Conservation (phyloP, 2,888 invertebrate species). For the Carterocephalus palaemon region DNA sequence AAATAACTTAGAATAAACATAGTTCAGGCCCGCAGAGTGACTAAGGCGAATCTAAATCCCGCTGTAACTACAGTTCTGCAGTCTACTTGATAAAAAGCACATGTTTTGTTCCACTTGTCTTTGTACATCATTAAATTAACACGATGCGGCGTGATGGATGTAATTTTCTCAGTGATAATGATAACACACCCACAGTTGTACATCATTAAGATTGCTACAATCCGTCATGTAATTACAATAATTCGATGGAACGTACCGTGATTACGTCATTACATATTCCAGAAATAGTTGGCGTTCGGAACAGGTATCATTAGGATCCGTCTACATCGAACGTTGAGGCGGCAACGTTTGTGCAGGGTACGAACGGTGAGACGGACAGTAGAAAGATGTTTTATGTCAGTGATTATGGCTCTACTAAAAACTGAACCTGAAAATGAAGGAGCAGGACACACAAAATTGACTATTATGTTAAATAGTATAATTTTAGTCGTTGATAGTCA, state of each 20-base stretch:
- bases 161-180: conserved; percentile 17
- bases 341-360: conserved; percentile 1
- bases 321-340: conserved; percentile 8
- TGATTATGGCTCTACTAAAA: conserved; percentile 32
- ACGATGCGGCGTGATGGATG: conserved; percentile 13
- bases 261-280: conserved; percentile 30
- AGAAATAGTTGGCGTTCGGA: conserved; percentile 18
- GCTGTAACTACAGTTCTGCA: too few species aligned
- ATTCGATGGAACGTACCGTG: conserved; percentile 21
- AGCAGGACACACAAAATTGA: too few species aligned
- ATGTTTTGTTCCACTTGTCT: conserved; percentile 3
- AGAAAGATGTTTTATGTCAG: conserved; percentile 29
- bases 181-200: conserved; percentile 15
- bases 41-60: too few species aligned
- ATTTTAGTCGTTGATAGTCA: too few species aligned
- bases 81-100: too few species aligned
- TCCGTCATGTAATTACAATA: conserved; percentile 33
- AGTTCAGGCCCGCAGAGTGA: too few species aligned
- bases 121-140: conserved; percentile 12
- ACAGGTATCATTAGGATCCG: conserved; percentile 36
- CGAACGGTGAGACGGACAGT: too few species aligned
- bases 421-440: conserved; percentile 22
- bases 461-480: too few species aligned
- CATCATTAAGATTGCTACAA: conserved; percentile 32
- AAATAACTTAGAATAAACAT: too few species aligned